These are phyloP conservation scores for Spea hammondii DNA, from an alignment of 2,797 vertebrate genomes.

Conservation along the genomic window DNA sequence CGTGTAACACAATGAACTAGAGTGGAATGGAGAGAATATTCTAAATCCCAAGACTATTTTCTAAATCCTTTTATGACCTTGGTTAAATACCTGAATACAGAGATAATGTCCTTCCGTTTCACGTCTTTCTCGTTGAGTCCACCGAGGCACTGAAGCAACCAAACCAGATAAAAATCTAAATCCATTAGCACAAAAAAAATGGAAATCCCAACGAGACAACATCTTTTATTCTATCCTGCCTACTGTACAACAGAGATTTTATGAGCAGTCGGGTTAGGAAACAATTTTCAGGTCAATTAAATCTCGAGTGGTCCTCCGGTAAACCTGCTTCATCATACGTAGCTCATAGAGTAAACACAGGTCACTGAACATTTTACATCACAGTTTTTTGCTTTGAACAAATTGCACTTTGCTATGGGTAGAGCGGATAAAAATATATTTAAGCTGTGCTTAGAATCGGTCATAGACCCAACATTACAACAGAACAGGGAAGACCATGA, in stretches of 20 bases:
- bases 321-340: constrained; percentile 27
- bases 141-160: constrained; percentile 21
- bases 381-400: constrained; percentile 18
- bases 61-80: constrained; percentile 48
- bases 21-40: constrained; percentile 21
- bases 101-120: constrained; percentile 28
- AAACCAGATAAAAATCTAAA: constrained; percentile 45
- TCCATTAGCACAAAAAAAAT: constrained; percentile 49
- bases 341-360: constrained; percentile 34
- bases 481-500: no score
- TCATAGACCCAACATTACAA: no score
- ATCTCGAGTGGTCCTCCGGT: constrained; percentile 39
- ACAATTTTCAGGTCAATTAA: constrained; percentile 53
- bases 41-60: constrained; percentile 30
- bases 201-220: constrained; percentile 40
- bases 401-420: neutral
- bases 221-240: constrained; percentile 36
- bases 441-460: neutral
- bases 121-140: constrained; percentile 28
- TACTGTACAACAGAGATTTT: constrained; percentile 48
- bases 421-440: neutral
- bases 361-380: constrained; percentile 29
- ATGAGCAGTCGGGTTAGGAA: constrained; percentile 38
- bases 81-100: constrained; percentile 46
- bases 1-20: constrained; percentile 23